These are phyloP conservation scores for Crocidura indochinensis DNA, from an alignment of 2,797 vertebrate genomes.

Conservation along the genomic window DNA sequence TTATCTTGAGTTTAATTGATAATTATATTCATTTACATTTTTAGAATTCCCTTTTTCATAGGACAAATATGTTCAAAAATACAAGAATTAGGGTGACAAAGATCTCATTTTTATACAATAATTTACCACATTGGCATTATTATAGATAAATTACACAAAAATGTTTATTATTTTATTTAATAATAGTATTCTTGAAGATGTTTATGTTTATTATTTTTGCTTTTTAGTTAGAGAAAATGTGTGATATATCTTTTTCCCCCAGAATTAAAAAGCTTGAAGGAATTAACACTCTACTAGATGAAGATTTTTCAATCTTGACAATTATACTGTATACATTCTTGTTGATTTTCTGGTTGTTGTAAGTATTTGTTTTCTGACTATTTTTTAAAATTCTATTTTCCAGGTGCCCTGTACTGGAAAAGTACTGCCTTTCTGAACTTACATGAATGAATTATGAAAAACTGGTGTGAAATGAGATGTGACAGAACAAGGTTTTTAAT, in stretches of 20 bases:
- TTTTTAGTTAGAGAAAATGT: slow-evolving; percentile 20
- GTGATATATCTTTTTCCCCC: not conserved
- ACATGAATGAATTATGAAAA: not conserved
- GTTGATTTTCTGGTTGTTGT: not conserved
- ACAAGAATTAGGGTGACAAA: not conserved
- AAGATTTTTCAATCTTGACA: not conserved
- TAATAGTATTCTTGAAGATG: not conserved
- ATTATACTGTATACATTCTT: not conserved
- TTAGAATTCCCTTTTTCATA: not conserved
- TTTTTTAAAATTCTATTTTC: not conserved
- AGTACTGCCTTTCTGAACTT: not conserved
- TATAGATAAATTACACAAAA: not conserved
- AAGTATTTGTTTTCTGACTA: not conserved
- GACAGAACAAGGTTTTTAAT: slow-evolving; percentile 36
- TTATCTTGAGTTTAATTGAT: not conserved
- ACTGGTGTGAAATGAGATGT: not conserved
- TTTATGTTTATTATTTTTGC: not conserved
- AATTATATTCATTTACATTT: not conserved
- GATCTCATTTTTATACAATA: not conserved
- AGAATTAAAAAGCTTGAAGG: not conserved
- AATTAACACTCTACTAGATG: not conserved
- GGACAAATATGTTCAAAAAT: not conserved
- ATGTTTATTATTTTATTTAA: not conserved
- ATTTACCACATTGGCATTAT: not conserved
- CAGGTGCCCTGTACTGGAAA: fast-evolving